phyloP scores from a whole-genome alignment of 2,888 invertebrate species.

The Boloria euphrosyne region DNA sequence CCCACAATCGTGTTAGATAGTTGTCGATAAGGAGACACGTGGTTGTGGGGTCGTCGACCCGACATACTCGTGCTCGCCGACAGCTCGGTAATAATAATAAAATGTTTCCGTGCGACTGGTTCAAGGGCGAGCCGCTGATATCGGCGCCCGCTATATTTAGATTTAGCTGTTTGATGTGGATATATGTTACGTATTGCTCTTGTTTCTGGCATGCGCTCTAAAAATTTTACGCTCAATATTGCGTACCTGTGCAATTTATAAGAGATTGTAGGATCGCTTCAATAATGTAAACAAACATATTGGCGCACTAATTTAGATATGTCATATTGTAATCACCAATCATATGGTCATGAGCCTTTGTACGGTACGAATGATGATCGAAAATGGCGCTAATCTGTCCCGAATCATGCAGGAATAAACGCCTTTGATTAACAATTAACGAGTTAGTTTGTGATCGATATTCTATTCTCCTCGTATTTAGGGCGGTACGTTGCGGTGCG shows the following conservation, averaged over 20 bases:
- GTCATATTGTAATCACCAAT: too few relatives aligned
- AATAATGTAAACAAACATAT: too few relatives aligned
- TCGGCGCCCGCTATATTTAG: slow-evolving; percentile 82
- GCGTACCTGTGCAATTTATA: background rate
- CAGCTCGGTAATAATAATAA: slow-evolving; percentile 83
- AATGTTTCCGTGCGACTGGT: slow-evolving; percentile 83
- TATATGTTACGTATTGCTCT: slow-evolving; percentile 58
- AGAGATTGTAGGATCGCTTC: too few relatives aligned
- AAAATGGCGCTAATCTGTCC: background rate
- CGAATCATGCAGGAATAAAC: slow-evolving; percentile 18
- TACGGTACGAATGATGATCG: background rate
- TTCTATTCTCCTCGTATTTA: slow-evolving; percentile 67
- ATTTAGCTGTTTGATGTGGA: slow-evolving; percentile 77
- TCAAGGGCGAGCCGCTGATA: slow-evolving; percentile 83
- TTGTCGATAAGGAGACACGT: slow-evolving; percentile 83
- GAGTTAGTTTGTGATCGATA: slow-evolving; percentile 51
- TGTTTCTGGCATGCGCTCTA: slow-evolving; percentile 38
- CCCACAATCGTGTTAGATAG: slow-evolving; percentile 82
- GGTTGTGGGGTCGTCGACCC: slow-evolving; percentile 80
- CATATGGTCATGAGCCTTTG: too few relatives aligned
- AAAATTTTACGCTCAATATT: slow-evolving; percentile 3
- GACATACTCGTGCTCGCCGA: slow-evolving; percentile 81
- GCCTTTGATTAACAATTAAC: slow-evolving; percentile 48
- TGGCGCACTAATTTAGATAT: too few relatives aligned
- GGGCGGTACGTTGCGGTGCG: slow-evolving; percentile 66